phyloP scores from a whole-genome alignment of 2,888 invertebrate genomes.

The Syritta pipiens region DNA sequence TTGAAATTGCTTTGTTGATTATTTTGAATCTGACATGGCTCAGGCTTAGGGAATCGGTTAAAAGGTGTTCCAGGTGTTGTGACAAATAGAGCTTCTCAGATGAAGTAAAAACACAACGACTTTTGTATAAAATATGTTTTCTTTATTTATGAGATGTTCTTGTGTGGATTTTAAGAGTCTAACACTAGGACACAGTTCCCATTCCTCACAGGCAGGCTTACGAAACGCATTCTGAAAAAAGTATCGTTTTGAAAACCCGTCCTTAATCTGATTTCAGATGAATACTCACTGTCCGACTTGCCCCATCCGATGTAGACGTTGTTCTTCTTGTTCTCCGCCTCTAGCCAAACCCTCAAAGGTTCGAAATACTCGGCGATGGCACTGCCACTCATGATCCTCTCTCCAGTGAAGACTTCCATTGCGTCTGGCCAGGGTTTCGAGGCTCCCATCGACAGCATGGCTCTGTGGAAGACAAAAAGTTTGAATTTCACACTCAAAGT shows the following conservation, averaged over 20 bases:
- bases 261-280: background rate
- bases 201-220: background rate
- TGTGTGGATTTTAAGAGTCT: no score
- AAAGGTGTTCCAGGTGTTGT: no score
- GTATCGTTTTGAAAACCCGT: background rate
- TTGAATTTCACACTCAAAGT: no score
- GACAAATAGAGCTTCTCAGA: no score
- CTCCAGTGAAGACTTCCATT: slow-evolving; percentile 89
- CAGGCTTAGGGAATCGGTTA: no score
- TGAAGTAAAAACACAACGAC: no score
- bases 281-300: slow-evolving; percentile 76
- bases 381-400: slow-evolving; percentile 86
- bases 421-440: slow-evolving; percentile 91
- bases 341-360: slow-evolving; percentile 88
- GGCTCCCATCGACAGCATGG: slow-evolving; percentile 86
- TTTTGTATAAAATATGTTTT: no score
- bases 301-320: slow-evolving; percentile 85
- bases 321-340: slow-evolving; percentile 85
- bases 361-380: slow-evolving; percentile 90
- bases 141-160: no score
- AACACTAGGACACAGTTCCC: no score
- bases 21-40: no score
- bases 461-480: slow-evolving; percentile 78
- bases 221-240: background rate
- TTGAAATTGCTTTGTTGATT: no score